These are phyloP conservation scores for Brenthis hecate DNA, from an alignment of 2,888 invertebrate species.

Conservation along the genomic window DNA sequence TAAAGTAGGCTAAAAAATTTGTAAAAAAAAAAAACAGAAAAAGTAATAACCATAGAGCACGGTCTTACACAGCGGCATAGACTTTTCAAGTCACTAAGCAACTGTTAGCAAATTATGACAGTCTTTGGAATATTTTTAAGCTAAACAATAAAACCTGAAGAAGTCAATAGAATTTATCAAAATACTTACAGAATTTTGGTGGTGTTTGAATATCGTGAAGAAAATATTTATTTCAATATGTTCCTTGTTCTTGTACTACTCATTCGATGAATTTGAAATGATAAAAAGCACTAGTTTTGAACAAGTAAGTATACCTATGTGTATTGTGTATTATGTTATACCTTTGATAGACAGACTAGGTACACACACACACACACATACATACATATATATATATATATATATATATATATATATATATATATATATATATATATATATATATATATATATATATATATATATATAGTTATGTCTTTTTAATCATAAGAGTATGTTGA, in stretches of 20 bases:
- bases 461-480: too few relatives aligned
- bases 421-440: too few relatives aligned
- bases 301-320: constrained; percentile 52
- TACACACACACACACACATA: too few relatives aligned
- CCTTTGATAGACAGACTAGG: too few relatives aligned
- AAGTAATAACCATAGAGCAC: constrained; percentile 1
- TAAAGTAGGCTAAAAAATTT: too few relatives aligned
- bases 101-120: constrained; percentile 46
- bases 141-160: constrained; percentile 57
- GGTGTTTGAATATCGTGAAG: constrained; percentile 59
- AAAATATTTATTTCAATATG: constrained; percentile 65
- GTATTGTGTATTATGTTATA: too few relatives aligned
- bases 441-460: too few relatives aligned
- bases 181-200: constrained; percentile 65
- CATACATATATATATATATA: too few relatives aligned
- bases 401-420: too few relatives aligned
- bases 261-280: constrained; percentile 72
- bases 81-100: constrained; percentile 3
- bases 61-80: neutral
- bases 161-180: constrained; percentile 61
- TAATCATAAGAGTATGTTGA: too few relatives aligned
- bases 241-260: constrained; percentile 59
- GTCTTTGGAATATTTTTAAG: constrained; percentile 57
- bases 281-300: constrained; percentile 68
- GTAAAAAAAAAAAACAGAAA: too few relatives aligned